Evolutionary conservation across 1,140 invertebrate species (phyloP).

Genomic region (Trachymyrmex cornetzi): DNA sequence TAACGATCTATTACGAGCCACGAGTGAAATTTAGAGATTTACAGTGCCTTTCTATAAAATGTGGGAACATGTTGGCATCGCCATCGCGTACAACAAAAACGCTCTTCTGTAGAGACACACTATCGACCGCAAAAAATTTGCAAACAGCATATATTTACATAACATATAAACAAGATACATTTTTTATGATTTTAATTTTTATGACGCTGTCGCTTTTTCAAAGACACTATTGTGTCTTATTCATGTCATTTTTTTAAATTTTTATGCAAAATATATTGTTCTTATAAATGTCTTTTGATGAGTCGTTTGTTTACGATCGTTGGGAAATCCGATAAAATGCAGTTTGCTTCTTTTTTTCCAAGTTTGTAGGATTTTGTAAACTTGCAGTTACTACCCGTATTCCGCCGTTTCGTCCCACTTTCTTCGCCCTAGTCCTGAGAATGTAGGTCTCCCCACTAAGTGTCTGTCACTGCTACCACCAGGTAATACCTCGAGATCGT

Average conservation of each 20-base stretch:
- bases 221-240: neutral
- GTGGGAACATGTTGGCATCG: neutral
- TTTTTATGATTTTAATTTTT: conserved; percentile 9
- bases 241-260: neutral
- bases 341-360: neutral
- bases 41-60: neutral
- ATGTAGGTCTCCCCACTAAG: conserved; percentile 74
- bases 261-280: conserved; percentile 27
- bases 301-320: neutral
- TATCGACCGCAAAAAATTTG: neutral
- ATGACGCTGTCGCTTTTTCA: neutral
- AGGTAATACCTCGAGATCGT: neutral
- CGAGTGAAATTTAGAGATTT: neutral
- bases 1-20: neutral
- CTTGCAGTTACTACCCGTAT: conserved; percentile 13
- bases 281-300: neutral
- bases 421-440: conserved; percentile 80
- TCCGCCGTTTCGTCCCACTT: conserved; percentile 71
- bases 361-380: neutral
- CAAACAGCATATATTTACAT: neutral
- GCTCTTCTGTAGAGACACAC: neutral
- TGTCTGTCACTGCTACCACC: conserved; percentile 30
- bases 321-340: neutral
- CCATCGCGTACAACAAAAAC: neutral
- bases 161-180: neutral